These are phyloP conservation scores for Campylomormyrus numenius DNA, from an alignment of 2,113 vertebrate genomes.

Conservation along the genomic window DNA sequence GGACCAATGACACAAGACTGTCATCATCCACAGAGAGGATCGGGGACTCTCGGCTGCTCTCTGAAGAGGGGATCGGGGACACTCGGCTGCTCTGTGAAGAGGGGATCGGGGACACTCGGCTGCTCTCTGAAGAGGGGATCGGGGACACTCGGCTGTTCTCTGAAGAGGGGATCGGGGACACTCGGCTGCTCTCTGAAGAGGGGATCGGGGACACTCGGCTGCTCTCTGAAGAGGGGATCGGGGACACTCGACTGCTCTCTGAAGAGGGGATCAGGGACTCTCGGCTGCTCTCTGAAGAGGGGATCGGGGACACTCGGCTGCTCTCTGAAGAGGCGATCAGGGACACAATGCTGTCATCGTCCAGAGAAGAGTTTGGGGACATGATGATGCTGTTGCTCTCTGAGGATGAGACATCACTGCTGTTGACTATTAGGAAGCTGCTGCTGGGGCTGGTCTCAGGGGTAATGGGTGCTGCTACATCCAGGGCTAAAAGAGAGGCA, in stretches of 20 bases:
- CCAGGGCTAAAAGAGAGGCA: not conserved
- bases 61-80: no score
- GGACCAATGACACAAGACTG: not conserved
- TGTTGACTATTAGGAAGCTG: not conserved
- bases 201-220: no score
- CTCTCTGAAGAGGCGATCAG: not conserved
- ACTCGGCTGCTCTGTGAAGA: not conserved
- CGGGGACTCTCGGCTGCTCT: not conserved
- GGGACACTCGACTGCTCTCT: no score
- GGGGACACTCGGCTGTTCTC: conserved; percentile 13
- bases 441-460: not conserved
- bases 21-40: not conserved
- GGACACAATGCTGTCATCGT: not conserved
- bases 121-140: not conserved
- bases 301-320: not conserved
- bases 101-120: not conserved
- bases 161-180: conserved; percentile 7
- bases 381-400: not conserved
- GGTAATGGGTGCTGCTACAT: not conserved
- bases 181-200: conserved; percentile 16
- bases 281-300: not conserved
- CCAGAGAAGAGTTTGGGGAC: not conserved
- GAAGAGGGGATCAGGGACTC: no score
- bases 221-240: no score
- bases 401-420: not conserved